phyloP scores from a whole-genome alignment of 2,113 vertebrate species.

The Odobenus rosmarus region DNA sequence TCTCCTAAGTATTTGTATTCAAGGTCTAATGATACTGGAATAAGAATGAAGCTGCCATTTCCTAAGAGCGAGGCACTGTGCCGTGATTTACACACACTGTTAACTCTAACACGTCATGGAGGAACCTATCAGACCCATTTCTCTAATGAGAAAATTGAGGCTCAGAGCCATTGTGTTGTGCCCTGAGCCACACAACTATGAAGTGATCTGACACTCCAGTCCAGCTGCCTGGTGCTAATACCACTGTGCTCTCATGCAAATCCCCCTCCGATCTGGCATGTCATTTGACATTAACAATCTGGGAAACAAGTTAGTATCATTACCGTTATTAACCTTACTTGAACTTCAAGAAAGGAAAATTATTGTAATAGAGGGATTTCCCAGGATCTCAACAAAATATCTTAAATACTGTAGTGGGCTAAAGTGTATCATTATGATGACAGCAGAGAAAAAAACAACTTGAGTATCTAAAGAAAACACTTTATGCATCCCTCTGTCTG shows the following conservation, averaged over 20 bases:
- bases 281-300: not conserved
- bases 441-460: not conserved
- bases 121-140: not conserved
- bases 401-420: not conserved
- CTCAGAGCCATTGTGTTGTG: not conserved
- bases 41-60: not conserved
- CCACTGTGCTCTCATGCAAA: not conserved
- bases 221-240: not conserved
- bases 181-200: not conserved
- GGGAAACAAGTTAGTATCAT: not conserved
- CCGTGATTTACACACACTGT: not conserved
- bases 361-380: not conserved
- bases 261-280: not conserved
- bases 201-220: not conserved
- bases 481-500: not conserved
- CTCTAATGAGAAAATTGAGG: not conserved
- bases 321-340: not conserved
- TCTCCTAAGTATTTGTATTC: not conserved
- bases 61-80: not conserved
- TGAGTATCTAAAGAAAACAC: not conserved
- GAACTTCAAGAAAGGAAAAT: constrained; percentile 5
- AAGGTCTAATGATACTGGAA: not conserved
- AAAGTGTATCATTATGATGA: not conserved
- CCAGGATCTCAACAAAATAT: not conserved
- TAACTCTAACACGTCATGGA: not conserved